Evolutionary conservation across 92 coral and sea anemone genomes (phyloP).

Genomic region (Palythoa grandiflora): DNA sequence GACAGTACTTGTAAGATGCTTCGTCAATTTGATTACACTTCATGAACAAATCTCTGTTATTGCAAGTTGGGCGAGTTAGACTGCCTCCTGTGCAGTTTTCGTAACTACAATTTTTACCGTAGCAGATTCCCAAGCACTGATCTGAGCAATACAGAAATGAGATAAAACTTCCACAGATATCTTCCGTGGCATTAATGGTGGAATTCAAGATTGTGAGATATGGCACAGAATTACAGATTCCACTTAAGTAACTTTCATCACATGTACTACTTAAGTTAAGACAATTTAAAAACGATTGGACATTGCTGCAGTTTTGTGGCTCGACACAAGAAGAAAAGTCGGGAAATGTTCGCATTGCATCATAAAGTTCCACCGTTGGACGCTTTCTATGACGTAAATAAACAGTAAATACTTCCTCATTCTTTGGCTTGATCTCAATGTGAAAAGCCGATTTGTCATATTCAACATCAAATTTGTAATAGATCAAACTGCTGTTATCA

Average conservation of each 20-base stretch:
- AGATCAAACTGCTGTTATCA: neutral
- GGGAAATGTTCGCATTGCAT: constrained; percentile 61
- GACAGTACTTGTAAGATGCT: constrained; percentile 41
- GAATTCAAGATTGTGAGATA: neutral
- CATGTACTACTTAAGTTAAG: constrained; percentile 17
- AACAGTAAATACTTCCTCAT: constrained; percentile 45
- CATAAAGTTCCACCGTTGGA: constrained; percentile 63
- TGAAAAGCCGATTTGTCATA: constrained; percentile 19
- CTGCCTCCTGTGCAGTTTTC: constrained; percentile 4
- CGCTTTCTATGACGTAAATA: constrained; percentile 61
- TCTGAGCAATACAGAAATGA: constrained; percentile 14
- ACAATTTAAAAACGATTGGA: constrained; percentile 63
- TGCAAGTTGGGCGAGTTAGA: constrained; percentile 24
- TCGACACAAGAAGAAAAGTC: constrained; percentile 77
- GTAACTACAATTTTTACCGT: neutral
- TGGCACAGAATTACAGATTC: constrained; percentile 2
- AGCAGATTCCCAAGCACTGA: constrained; percentile 8
- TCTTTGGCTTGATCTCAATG: constrained; percentile 22
- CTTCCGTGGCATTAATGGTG: too few relatives aligned
- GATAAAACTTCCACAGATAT: neutral
- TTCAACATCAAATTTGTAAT: neutral
- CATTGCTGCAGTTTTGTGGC: constrained; percentile 72
- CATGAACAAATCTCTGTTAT: constrained; percentile 31
- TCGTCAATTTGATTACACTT: constrained; percentile 34
- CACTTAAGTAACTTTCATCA: neutral